Evolutionary conservation across 1,140 invertebrate species (phyloP), one percentile per base, ranked within the genome.

Genomic region (Ips nitidus): DNA sequence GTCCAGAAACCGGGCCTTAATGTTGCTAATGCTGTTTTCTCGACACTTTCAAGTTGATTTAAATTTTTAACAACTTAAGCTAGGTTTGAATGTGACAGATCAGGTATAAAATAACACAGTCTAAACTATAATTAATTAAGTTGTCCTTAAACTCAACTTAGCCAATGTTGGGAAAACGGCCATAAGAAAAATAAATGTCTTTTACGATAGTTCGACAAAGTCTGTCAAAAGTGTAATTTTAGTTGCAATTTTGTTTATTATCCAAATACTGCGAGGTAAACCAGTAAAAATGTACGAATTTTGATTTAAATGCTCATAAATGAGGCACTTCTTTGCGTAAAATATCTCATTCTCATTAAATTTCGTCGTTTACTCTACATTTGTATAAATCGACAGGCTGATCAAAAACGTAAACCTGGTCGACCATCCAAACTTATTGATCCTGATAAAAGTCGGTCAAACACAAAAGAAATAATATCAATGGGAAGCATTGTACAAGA

Each of bases 281-380:
- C 45, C 45, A 47, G 45, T 47, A n/a, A 47, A 47, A n/a, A 47
- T 47, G 1, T 47, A 47, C 45, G 45, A 47, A n/a, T 47, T 5
- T 47, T n/a, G n/a, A 47, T 47, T 47, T 47, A 5, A 47, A 47
- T 47, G 45, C 4, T 47, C 45, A 47, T 47, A 47, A 47, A 47
- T 5, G n/a, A n/a, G 45, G 45, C 4, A 47, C 4, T 47, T 47
- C 45, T 1, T 5, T 1, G n/a, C 4, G 45, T 4, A n/a, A 4
- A 47, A 47, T 47, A 47, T 47, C n/a, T n/a, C 4, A 5, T 47
- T 47, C n/a, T n/a, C 45, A 47, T 47, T 47, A 4, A 47, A 47
- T 47, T 47, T n/a, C 45, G n/a, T n/a, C 4, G 45, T 47, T n/a
- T 47, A 1, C n/a, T 5, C 4, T 47, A 47, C 45, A 47, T 47